Base-by-base conservation (phyloP, 2,797 vertebrate species). In the Sternarchorhynchus goeldii region DNA sequence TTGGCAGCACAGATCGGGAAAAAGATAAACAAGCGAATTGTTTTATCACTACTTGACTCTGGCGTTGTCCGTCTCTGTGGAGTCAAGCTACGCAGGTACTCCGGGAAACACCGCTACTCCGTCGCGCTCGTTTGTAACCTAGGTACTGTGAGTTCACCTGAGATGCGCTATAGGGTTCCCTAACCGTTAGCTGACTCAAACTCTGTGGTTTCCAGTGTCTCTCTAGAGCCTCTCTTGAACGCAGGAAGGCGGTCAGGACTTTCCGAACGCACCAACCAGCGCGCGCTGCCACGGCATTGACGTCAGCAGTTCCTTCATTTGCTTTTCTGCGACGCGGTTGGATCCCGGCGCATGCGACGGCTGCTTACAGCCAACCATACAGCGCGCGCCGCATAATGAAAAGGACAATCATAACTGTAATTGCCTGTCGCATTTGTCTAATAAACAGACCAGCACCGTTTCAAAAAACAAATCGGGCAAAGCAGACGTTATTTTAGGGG, bases 291-390 rank as follows among this genome's bases (percentile, higher is more conserved):
- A 81, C 71, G 82, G 87, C 87, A 89, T 89, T 93, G 92, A 93
- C 93, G 93, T 92, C 92, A 93, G 86, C 25, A 81, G 70, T 85
- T 86, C 71, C 82, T 85, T 83, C 81, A 90, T 87, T 87, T 80
- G 45, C 72, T 79, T 20, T 74, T 81, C 69, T 75, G 41, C 41
- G 8, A 45, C 41, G 41, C 41, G 41, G 41, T 45, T 45, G 41
- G 41, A 45, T 8, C 45, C 6, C 45, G 45, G 45, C 10, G 45
- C 45, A 50, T 12, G 45, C 45, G 45, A 14, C 41, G 41, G 41
- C 41, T 10, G 45, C 45, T 12, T 14, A 14, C 14, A 50, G 45
- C 45, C 10, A 50, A 50, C 10, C 45, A 14, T 36, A 7, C 12
- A 50, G 45, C 45, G 45, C 45, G 45, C 45, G 45, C 45, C 45